Percentiles rank a stretch among this genome's conserved stretches.
These are phyloP conservation scores for Eristalis pertinax DNA, from an alignment of 2,888 invertebrate species.

Conservation along the genomic window DNA sequence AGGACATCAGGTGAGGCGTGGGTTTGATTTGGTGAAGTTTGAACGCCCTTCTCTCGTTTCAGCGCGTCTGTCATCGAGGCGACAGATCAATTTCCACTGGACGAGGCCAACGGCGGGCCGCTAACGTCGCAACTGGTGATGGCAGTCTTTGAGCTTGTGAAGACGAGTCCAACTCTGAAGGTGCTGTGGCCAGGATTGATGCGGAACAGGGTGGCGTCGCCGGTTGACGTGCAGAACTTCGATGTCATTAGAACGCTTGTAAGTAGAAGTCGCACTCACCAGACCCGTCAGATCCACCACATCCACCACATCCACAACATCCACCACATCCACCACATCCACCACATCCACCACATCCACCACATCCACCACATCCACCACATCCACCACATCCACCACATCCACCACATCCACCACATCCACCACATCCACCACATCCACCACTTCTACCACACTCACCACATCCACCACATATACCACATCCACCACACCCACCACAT, in stretches of 20 bases:
- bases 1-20: conserved; percentile 38
- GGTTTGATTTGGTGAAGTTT: not conserved
- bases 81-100: conserved; percentile 58
- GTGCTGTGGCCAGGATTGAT: conserved; percentile 75
- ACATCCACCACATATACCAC: no score
- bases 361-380: no score
- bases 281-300: no score
- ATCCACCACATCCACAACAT: no score
- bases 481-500: no score
- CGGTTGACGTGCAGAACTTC: conserved; percentile 64
- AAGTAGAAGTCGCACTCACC: not conserved
- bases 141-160: conserved; percentile 75
- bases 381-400: no score
- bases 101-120: conserved; percentile 76
- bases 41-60: not conserved
- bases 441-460: no score
- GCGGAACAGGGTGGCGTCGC: conserved; percentile 73
- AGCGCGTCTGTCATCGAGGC: conserved; percentile 56
- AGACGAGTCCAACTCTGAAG: conserved; percentile 75
- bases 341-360: not conserved
- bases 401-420: no score
- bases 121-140: conserved; percentile 76
- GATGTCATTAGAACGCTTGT: conserved; percentile 73
- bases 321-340: no score
- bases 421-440: not conserved